Percentiles rank a stretch among this genome's conserved stretches.
These are phyloP conservation scores for Gavia stellata DNA, from an alignment of 2,113 vertebrate species.

Conservation along the genomic window DNA sequence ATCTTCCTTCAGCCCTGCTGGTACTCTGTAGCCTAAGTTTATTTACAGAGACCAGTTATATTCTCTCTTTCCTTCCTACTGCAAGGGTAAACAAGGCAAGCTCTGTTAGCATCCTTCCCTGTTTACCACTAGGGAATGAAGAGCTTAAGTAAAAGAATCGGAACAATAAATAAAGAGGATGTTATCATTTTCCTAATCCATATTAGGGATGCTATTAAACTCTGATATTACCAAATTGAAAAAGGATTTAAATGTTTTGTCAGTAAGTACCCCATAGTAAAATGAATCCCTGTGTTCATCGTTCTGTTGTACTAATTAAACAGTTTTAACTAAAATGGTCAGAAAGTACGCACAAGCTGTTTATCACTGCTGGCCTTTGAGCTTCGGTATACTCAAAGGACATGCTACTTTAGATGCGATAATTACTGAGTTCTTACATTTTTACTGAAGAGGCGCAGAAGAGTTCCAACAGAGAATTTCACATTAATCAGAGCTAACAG, in stretches of 20 bases:
- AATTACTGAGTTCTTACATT: slow-evolving; percentile 61
- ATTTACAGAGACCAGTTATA: neutral
- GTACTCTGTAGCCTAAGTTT: neutral
- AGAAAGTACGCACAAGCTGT: slow-evolving; percentile 51
- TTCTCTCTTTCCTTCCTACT: neutral
- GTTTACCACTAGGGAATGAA: slow-evolving; percentile 7
- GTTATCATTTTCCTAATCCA: slow-evolving; percentile 38
- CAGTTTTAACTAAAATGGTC: slow-evolving; percentile 61
- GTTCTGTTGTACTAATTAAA: slow-evolving; percentile 64
- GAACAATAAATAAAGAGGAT: slow-evolving; percentile 46
- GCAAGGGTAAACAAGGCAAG: neutral
- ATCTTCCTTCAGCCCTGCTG: neutral
- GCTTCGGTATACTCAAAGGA: slow-evolving; percentile 50
- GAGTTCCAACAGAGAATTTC: slow-evolving; percentile 56
- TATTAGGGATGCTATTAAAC: slow-evolving; percentile 44
- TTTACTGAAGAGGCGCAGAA: slow-evolving; percentile 50
- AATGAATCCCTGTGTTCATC: slow-evolving; percentile 64
- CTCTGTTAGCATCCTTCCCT: neutral
- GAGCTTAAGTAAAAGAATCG: slow-evolving; percentile 14
- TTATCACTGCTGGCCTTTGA: slow-evolving; percentile 65
- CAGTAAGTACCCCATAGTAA: slow-evolving; percentile 53
- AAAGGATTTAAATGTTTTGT: slow-evolving; percentile 50
- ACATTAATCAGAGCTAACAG: slow-evolving; percentile 62
- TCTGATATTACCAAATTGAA: slow-evolving; percentile 37
- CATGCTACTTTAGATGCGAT: slow-evolving; percentile 47